Base-by-base conservation (phyloP, 1,140 invertebrate genomes). In the Hypothenemus hampei region DNA sequence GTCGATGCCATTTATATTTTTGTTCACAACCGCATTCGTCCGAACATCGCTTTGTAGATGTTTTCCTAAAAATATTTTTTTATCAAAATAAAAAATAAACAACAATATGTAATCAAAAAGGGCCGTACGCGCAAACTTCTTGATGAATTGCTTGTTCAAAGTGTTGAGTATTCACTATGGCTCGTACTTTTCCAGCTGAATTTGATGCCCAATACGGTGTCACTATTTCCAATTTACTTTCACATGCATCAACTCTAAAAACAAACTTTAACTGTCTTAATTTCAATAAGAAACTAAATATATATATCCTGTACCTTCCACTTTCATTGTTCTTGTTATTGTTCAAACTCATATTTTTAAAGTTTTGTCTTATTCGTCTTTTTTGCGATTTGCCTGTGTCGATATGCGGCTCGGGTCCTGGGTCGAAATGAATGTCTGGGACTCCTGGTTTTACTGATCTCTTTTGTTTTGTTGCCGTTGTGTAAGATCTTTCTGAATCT, bases 91-190 rank as follows among this genome's bases (percentile, higher is more conserved):
- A 31, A 46, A 46, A 4, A 31, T 29, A 43, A 4, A 10, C 15
- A 8, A 16, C 8, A 15, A 15, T 37, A 3, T 15, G 2, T 16
- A 16, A 16, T 6, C 5, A 29, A 29, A 29, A 29, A 29, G 24
- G 1, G 41, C 58, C 60, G 58, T 52, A 61, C 60, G 60, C 47
- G 43, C 91, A 93, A 54, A 93, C 85, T 82, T 94, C 92, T 72
- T 94, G 91, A 71, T 94, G 92, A 67, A 95, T 93, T 7, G 91
- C 91, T 73, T 95, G 92, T 66, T 94, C 91, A 62, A 95, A 92
- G 71, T 94, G 91, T 72, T 93, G 89, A 2, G 90, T 94, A 71
- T 95, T 95, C 10, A 95, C 91, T 49, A 95, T 89, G 1, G 91
- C 91, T 18, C 91, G 77, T 20, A 93, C 81, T 75, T 94, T 93